These are phyloP conservation scores for Onychomys arenicola DNA, from an alignment of 2,797 vertebrate species.

Conservation along the genomic window DNA sequence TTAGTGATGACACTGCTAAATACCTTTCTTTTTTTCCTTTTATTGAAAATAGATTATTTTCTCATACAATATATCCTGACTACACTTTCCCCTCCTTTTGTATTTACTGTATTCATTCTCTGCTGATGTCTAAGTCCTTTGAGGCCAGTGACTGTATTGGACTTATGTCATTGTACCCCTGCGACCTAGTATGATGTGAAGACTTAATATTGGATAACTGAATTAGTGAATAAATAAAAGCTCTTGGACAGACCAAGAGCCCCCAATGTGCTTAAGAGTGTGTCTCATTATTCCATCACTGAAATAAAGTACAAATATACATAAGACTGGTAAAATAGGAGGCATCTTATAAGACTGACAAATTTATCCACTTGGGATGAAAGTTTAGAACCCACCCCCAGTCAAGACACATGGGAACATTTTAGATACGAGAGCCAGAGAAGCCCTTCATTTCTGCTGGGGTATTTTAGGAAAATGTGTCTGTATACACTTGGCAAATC, in stretches of 20 bases:
- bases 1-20: neutral
- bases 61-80: neutral
- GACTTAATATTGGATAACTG: constrained; percentile 31
- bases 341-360: neutral
- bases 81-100: neutral
- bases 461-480: constrained; percentile 57
- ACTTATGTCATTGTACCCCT: neutral
- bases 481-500: constrained; percentile 58
- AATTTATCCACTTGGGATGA: neutral
- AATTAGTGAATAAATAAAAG: constrained; percentile 29
- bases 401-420: neutral
- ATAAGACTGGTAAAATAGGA: neutral
- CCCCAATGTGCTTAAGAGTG: neutral
- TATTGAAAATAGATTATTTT: neutral
- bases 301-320: neutral
- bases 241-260: neutral
- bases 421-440: neutral
- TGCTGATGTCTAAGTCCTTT: constrained; percentile 2
- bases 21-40: neutral
- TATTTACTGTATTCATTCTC: neutral
- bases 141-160: neutral
- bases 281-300: neutral
- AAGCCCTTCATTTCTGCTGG: neutral
- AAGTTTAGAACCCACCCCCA: neutral
- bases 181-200: neutral